These are phyloP conservation scores for Coreoperca whiteheadi DNA, from an alignment of 2,113 vertebrate genomes.

Conservation along the genomic window DNA sequence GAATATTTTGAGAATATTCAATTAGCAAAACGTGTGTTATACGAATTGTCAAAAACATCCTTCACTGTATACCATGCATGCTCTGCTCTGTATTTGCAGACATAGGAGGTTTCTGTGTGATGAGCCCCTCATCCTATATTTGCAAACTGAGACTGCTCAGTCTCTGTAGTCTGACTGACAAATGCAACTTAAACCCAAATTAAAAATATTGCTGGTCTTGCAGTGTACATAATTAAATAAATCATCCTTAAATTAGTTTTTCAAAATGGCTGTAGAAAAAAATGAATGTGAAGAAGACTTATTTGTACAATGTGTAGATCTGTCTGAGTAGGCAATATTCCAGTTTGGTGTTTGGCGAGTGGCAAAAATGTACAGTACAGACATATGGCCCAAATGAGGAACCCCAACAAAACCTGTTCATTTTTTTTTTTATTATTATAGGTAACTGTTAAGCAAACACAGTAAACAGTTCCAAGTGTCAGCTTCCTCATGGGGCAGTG, in stretches of 20 bases:
- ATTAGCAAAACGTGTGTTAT: background rate
- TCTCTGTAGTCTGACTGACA: background rate
- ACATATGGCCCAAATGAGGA: background rate
- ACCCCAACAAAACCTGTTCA: background rate
- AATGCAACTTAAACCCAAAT: conserved; percentile 5
- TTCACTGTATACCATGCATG: background rate
- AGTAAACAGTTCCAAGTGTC: background rate
- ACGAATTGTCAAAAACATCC: background rate
- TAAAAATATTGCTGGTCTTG: background rate
- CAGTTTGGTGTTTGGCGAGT: background rate
- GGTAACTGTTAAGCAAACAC: background rate
- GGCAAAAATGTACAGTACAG: background rate
- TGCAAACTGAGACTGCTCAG: background rate
- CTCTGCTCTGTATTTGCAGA: background rate
- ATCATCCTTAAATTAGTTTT: background rate
- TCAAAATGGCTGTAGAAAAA: background rate
- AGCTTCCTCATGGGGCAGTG: background rate
- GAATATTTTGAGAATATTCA: background rate
- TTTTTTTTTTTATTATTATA: background rate
- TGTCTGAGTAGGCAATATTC: background rate
- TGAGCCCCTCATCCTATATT: background rate
- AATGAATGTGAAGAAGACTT: background rate
- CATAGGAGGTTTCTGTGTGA: background rate
- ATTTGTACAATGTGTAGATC: background rate
- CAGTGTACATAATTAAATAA: background rate